These are phyloP conservation scores for Spea bombifrons DNA, from an alignment of 2,113 vertebrate species.

Conservation along the genomic window DNA sequence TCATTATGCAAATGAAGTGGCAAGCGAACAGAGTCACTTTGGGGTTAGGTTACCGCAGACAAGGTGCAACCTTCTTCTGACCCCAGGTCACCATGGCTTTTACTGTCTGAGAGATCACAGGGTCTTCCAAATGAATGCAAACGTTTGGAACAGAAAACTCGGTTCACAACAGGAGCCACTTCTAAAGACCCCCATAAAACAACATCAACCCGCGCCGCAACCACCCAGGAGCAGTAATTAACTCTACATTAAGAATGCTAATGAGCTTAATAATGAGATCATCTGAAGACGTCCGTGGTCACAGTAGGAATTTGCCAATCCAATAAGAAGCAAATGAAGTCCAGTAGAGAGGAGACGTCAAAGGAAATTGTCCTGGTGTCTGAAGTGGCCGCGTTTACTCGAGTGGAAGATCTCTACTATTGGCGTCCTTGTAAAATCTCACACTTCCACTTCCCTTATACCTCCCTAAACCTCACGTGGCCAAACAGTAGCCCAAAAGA, in stretches of 20 bases:
- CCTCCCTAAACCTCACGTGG: neutral
- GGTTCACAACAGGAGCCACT: neutral
- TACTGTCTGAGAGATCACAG: neutral
- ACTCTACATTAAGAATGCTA: constrained; percentile 7
- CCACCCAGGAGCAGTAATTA: neutral
- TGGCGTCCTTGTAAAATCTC: neutral
- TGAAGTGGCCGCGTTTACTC: neutral
- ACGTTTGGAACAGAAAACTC: neutral
- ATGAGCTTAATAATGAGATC: constrained; percentile 49
- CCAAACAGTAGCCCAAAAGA: too few species aligned
- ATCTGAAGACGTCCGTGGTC: constrained; percentile 37
- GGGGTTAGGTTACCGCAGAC: neutral
- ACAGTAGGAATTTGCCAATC: constrained; percentile 3
- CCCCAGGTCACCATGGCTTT: neutral
- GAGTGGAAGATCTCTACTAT: neutral
- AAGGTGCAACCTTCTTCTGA: neutral
- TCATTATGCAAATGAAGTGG: neutral
- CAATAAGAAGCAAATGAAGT: constrained; percentile 4
- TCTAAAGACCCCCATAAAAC: neutral
- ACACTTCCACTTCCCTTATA: neutral
- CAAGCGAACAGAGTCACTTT: neutral
- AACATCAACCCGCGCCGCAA: neutral
- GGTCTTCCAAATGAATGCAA: constrained; percentile 3
- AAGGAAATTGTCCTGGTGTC: neutral
- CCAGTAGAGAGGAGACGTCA: neutral